phyloP scores from a whole-genome alignment of 1,140 invertebrate genomes.

The Laodelphax striatellus region DNA sequence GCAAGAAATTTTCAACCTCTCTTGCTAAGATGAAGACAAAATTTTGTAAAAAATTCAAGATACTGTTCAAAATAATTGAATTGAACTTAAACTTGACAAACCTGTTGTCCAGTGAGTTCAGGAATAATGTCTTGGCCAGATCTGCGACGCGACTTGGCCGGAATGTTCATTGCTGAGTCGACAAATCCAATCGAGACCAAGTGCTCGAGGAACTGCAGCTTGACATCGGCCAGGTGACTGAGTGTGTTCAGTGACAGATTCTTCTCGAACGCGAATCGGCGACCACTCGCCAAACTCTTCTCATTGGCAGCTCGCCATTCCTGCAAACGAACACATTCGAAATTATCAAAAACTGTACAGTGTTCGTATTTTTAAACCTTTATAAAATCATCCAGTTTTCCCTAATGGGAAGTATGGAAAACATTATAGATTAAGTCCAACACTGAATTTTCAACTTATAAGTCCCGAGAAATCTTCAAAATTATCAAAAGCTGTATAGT shows the following conservation, averaged over 20 bases:
- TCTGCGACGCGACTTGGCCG: slow-evolving; percentile 28
- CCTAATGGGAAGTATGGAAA: too few species aligned
- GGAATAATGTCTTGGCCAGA: slow-evolving; percentile 50
- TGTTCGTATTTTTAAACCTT: too few species aligned
- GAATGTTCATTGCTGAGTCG: slow-evolving; percentile 36
- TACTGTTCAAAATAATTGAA: background rate
- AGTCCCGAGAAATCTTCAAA: too few species aligned
- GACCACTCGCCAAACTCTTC: slow-evolving; percentile 44
- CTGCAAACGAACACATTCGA: slow-evolving; percentile 29
- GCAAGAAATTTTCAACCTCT: too few species aligned
- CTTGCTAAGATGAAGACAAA: too few species aligned
- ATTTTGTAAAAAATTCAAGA: too few species aligned
- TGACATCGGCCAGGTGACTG: slow-evolving; percentile 62
- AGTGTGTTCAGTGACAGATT: slow-evolving; percentile 62
- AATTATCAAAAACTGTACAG: too few species aligned
- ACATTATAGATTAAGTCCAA: too few species aligned
- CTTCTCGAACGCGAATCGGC: slow-evolving; percentile 58
- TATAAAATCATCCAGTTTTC: too few species aligned
- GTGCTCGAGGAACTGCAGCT: slow-evolving; percentile 71
- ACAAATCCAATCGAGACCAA: slow-evolving; percentile 71
- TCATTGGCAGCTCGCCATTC: slow-evolving; percentile 56
- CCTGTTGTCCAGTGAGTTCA: slow-evolving; percentile 51
- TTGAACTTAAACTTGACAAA: slow-evolving; percentile 23
- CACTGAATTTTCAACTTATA: too few species aligned
- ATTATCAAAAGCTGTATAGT: too few species aligned